phyloP scores from a whole-genome alignment of 1,140 invertebrate species.

The Pinna nobilis region DNA sequence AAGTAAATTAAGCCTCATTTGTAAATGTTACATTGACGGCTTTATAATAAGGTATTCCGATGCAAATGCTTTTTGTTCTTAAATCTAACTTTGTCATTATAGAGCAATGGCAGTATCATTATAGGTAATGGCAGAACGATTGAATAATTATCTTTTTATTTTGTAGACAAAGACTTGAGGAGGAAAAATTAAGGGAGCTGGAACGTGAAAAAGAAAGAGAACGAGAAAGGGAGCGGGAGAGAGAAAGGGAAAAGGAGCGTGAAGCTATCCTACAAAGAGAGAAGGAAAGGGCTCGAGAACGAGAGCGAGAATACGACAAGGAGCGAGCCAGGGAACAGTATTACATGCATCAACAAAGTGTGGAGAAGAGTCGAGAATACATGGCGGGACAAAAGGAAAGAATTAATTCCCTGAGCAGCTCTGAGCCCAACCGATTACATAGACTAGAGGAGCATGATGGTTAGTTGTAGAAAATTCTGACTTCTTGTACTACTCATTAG shows the following conservation, averaged over 20 bases:
- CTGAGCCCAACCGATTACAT: conserved; percentile 7
- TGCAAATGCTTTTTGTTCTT: too few relatives aligned
- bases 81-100: too few relatives aligned
- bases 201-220: conserved; percentile 49
- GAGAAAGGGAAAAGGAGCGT: conserved; percentile 45
- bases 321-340: conserved; percentile 45
- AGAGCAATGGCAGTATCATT: too few relatives aligned
- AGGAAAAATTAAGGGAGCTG: conserved; percentile 61
- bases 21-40: too few relatives aligned
- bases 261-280: conserved; percentile 9
- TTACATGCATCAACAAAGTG: conserved; percentile 42
- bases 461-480: background rate
- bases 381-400: conserved; percentile 20
- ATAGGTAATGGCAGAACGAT: too few relatives aligned
- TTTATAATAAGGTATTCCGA: too few relatives aligned
- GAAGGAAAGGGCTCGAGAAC: conserved; percentile 52
- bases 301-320: conserved; percentile 56
- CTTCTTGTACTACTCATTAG: background rate
- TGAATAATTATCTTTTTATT: conserved; percentile 9
- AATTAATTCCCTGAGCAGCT: conserved; percentile 1
- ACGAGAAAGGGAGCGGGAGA: conserved; percentile 40
- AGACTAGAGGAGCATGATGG: conserved; percentile 27
- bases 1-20: too few relatives aligned
- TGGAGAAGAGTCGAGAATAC: conserved; percentile 1
- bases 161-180: conserved; percentile 59